Evolutionary conservation across 2,888 invertebrate species (phyloP), one percentile per base, ranked within the genome.

Genomic region (Invenusta paracnida): DNA sequence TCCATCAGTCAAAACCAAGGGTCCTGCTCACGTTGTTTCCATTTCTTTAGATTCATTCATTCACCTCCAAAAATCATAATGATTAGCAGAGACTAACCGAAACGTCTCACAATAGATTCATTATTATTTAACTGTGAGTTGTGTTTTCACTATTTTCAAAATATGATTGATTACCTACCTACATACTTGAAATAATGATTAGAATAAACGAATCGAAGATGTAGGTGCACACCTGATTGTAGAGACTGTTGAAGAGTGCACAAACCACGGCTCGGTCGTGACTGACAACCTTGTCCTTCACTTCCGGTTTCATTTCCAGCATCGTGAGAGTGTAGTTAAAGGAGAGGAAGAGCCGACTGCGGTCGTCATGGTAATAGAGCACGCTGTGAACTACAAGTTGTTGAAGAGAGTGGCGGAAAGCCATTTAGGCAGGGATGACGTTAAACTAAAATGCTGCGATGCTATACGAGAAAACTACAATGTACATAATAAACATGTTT

Each of bases 141-240:
- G 23, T n/a, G 25, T n/a, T n/a, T n/a, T n/a, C n/a, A n/a, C n/a
- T n/a, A n/a, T n/a, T n/a, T n/a, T n/a, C n/a, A n/a, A 23, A 85
- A 23, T 0, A 27, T 17, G 29, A 27, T 31, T 25, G 81, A 30
- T 30, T 1, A 0, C 0, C 13, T 17, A 67, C n/a, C n/a, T n/a
- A n/a, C n/a, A n/a, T n/a, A n/a, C n/a, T n/a, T n/a, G n/a, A n/a
- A n/a, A 28, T 2, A 82, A 1, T 29, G 2, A 2, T 82, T n/a
- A 1, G 1, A n/a, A 1, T 73, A 85, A 67, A 48, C 86, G 86
- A 83, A 31, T n/a, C 29, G n/a, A 17, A 0, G n/a, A n/a, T 28
- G 85, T 82, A 84, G n/a, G n/a, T n/a, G n/a, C n/a, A n/a, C n/a
- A 91, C 91, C 90, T 91, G 91, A 87, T 91, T 91, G 87, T 90